Conservation (phyloP, 2,113 vertebrate genomes). For the Dascyllus trimaculatus region DNA sequence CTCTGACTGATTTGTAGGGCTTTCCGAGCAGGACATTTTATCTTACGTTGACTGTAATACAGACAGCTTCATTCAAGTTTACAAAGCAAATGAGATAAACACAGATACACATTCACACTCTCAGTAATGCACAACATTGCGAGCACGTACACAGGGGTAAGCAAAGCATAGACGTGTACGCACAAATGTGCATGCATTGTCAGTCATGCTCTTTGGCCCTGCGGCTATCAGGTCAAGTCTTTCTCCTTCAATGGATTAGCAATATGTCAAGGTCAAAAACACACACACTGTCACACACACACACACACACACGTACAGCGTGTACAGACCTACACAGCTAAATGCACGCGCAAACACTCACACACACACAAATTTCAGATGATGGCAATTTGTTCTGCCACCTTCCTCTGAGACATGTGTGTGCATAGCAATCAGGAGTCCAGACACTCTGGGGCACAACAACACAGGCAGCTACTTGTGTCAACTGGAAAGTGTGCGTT, state of each 20-base stretch:
- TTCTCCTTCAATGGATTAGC: slow-evolving; percentile 68
- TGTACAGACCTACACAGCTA: neutral
- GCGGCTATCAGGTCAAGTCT: slow-evolving; percentile 63
- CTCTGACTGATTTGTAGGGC: slow-evolving; percentile 43
- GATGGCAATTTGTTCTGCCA: slow-evolving; percentile 77
- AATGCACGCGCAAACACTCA: slow-evolving; percentile 3
- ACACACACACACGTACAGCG: neutral
- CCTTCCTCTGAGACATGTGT: slow-evolving; percentile 67
- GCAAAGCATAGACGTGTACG: slow-evolving; percentile 27
- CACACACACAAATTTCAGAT: slow-evolving; percentile 47
- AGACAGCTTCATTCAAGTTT: slow-evolving; percentile 40
- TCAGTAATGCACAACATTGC: slow-evolving; percentile 26
- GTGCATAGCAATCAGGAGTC: slow-evolving; percentile 73
- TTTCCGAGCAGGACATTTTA: slow-evolving; percentile 40
- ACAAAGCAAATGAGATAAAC: slow-evolving; percentile 39
- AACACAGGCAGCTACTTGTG: slow-evolving; percentile 53
- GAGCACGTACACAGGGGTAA: slow-evolving; percentile 22
- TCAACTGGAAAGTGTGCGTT: slow-evolving; percentile 64
- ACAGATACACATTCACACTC: slow-evolving; percentile 17
- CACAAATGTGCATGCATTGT: slow-evolving; percentile 52
- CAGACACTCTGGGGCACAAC: slow-evolving; percentile 57
- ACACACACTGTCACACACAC: slow-evolving; percentile 19
- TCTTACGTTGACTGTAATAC: slow-evolving; percentile 33
- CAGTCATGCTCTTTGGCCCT: slow-evolving; percentile 61
- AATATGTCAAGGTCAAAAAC: slow-evolving; percentile 59